Conservation (phyloP, 1,140 invertebrate genomes). For the Sarcophaga peregrina region DNA sequence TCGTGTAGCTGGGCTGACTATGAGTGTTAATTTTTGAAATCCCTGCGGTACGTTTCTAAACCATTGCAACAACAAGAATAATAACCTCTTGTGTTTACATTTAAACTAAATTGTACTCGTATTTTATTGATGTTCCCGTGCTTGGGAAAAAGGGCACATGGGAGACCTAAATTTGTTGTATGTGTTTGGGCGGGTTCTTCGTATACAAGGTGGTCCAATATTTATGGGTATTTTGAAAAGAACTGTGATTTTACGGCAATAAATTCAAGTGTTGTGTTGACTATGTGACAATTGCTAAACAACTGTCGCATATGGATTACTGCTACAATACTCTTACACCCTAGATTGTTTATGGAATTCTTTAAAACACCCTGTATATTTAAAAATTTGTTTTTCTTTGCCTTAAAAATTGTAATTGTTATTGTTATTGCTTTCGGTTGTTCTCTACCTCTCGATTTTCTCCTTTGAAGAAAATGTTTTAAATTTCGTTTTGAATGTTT, state of each 20-base stretch:
- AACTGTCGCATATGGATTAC: too few species aligned
- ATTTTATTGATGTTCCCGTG: not conserved
- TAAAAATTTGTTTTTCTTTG: not conserved
- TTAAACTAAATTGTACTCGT: not conserved
- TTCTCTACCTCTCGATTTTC: not conserved
- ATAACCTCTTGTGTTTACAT: constrained; percentile 16
- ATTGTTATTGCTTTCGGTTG: not conserved
- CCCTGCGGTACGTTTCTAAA: constrained; percentile 14
- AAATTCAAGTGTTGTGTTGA: too few species aligned
- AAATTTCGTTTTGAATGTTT: not conserved
- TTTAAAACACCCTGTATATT: not conserved
- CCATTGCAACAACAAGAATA: not conserved
- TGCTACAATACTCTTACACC: too few species aligned
- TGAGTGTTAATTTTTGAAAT: constrained; percentile 17
- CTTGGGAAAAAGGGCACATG: too few species aligned
- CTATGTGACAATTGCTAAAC: too few species aligned
- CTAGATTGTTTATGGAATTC: too few species aligned
- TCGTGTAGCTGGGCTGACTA: not conserved
- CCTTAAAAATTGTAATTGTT: not conserved
- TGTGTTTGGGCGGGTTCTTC: too few species aligned
- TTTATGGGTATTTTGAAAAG: too few species aligned
- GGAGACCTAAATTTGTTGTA: too few species aligned
- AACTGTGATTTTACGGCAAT: too few species aligned
- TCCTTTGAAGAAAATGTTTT: not conserved
- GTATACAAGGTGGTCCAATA: too few species aligned